A percentile compares a stretch with the other conserved stretches of the same genome.
phyloP scores from a whole-genome alignment of 2,113 vertebrate genomes.

The Galeopterus variegatus region DNA sequence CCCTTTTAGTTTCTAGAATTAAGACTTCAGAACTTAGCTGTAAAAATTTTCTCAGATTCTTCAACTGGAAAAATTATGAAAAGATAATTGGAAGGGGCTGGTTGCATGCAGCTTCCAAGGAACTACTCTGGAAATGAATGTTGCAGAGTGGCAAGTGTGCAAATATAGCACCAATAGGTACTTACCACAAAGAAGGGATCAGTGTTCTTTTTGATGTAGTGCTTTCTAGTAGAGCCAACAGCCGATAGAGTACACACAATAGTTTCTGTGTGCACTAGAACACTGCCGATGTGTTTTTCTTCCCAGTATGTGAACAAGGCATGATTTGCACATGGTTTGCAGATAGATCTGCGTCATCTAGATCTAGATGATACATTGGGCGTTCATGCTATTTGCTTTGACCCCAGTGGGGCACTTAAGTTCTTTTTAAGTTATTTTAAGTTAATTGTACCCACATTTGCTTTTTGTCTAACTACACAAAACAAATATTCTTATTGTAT shows the following conservation, averaged over 20 bases:
- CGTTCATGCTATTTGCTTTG: background rate
- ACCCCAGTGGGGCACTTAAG: background rate
- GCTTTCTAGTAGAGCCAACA: background rate
- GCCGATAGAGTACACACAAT: background rate
- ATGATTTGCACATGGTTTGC: background rate
- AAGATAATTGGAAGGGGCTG: background rate
- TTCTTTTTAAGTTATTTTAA: background rate
- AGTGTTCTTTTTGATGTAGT: background rate
- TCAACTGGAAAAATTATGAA: conserved; percentile 2
- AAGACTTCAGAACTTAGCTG: no score
- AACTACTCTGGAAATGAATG: background rate
- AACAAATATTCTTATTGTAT: background rate
- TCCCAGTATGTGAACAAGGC: background rate
- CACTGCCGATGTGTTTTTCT: background rate
- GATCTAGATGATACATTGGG: background rate
- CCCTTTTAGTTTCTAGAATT: no score
- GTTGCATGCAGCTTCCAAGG: background rate
- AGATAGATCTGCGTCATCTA: background rate
- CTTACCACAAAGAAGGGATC: background rate
- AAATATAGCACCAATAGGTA: background rate
- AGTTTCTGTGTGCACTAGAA: background rate
- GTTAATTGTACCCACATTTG: background rate
- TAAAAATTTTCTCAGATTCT: conserved; percentile 26
- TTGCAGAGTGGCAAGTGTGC: background rate
- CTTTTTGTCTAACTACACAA: background rate